phyloP scores from a whole-genome alignment of 2,797 vertebrate genomes.

The Notamacropus eugenii region DNA sequence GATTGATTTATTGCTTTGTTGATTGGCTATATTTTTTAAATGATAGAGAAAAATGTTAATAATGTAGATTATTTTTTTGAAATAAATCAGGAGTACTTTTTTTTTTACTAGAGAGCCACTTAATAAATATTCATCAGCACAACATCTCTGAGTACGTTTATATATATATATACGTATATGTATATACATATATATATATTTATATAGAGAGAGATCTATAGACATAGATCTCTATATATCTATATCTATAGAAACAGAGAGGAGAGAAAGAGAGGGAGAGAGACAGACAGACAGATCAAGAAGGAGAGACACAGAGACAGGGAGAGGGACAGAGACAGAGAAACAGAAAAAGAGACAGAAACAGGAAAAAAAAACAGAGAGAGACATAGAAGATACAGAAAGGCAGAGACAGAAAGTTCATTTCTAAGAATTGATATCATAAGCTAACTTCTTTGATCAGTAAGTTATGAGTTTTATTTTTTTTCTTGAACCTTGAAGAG shows the following conservation, averaged over 20 bases:
- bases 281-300: not conserved
- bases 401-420: not conserved
- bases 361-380: not conserved
- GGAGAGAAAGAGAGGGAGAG: not conserved
- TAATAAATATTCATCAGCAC: not conserved
- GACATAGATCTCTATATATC: no score
- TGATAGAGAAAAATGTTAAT: not conserved
- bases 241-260: no score
- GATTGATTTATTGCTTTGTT: not conserved
- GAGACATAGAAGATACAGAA: no score
- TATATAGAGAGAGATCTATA: not conserved
- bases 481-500: not conserved
- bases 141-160: not conserved
- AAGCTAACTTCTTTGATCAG: not conserved
- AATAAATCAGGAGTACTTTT: not conserved
- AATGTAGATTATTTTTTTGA: not conserved
- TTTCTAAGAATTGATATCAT: not conserved
- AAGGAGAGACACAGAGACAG: not conserved
- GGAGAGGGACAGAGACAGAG: not conserved
- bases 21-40: not conserved
- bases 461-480: not conserved
- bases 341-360: not conserved
- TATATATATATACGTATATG: not conserved
- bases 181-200: not conserved
- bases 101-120: not conserved